These are phyloP conservation scores for Oreortyx pictus DNA, from an alignment of 2,797 vertebrate species.

Conservation along the genomic window DNA sequence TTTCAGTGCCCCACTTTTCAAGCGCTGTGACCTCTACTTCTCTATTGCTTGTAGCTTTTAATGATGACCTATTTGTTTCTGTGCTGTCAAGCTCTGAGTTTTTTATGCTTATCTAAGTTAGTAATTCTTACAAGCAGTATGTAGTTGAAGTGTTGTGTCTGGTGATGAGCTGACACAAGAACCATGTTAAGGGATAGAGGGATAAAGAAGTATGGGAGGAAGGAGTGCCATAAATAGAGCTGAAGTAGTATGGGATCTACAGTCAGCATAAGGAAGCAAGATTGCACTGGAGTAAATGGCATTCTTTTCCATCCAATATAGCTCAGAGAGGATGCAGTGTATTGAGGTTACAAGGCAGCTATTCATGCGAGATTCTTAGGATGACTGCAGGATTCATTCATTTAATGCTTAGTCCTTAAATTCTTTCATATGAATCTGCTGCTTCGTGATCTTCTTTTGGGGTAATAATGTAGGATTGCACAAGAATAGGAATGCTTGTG, in stretches of 20 bases:
- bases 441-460: background rate
- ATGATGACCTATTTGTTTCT: background rate
- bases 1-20: background rate
- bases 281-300: background rate
- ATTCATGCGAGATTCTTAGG: background rate
- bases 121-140: background rate
- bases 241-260: background rate
- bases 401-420: background rate
- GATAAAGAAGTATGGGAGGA: background rate
- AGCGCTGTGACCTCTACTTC: background rate
- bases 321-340: background rate
- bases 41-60: background rate
- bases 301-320: background rate
- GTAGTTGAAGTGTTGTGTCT: background rate
- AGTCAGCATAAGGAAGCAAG: background rate
- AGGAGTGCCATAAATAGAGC: background rate
- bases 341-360: background rate
- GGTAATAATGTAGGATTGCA: background rate
- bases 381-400: background rate
- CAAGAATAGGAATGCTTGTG: background rate
- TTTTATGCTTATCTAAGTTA: slow-evolving; percentile 4
- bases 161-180: background rate
- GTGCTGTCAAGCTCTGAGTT: background rate
- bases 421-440: background rate
- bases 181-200: background rate